These are phyloP conservation scores for Phodopus roborovskii DNA, from an alignment of 2,113 vertebrate genomes.

Conservation along the genomic window DNA sequence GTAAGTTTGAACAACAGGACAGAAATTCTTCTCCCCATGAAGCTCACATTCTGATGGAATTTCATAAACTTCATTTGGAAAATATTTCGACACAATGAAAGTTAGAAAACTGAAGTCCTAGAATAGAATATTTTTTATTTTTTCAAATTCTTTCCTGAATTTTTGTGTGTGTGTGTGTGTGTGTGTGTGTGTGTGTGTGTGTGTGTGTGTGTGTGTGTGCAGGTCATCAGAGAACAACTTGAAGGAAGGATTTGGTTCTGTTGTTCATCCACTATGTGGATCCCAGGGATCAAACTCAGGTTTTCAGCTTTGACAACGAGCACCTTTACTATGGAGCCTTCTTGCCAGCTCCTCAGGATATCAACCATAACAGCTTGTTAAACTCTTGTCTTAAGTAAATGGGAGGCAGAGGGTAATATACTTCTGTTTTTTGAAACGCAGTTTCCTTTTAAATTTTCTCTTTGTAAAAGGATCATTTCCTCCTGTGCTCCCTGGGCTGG, in stretches of 20 bases:
- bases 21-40: background rate
- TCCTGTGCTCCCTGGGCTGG: constrained; percentile 1
- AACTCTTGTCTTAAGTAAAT: background rate
- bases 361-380: background rate
- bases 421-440: constrained; percentile 7
- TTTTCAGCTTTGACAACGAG: background rate
- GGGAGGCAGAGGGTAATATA: background rate
- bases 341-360: background rate
- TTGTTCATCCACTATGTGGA: background rate
- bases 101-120: background rate
- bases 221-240: background rate
- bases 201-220: background rate
- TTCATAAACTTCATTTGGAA: constrained; percentile 23
- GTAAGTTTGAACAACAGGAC: background rate
- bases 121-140: background rate
- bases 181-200: background rate
- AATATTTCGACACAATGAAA: background rate
- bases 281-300: background rate
- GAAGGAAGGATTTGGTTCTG: background rate
- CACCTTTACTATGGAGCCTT: background rate
- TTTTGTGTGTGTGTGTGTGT: background rate
- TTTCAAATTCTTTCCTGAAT: background rate
- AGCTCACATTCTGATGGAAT: background rate
- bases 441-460: constrained; percentile 47
- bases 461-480: constrained; percentile 38